Evolutionary conservation across 2,797 vertebrate species (phyloP).

Genomic region (Pangasius djambal): DNA sequence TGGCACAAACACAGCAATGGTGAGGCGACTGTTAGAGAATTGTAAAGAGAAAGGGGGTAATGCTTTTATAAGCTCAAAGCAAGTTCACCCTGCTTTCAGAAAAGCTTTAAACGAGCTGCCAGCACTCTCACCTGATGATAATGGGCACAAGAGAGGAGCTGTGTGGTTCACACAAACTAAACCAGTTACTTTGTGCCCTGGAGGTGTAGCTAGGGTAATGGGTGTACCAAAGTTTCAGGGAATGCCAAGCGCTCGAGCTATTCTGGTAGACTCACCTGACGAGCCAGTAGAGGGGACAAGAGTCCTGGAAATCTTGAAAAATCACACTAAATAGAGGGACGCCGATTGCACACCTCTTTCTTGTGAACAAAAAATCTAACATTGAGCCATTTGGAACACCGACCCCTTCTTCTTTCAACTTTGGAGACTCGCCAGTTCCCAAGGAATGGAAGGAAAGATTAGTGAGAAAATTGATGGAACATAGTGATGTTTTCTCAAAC

Average conservation of each 20-base stretch:
- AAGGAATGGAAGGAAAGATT: background rate
- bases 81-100: background rate
- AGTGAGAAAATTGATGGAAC: background rate
- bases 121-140: background rate
- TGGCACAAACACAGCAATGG: conserved; percentile 3
- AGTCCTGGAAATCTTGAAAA: background rate
- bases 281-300: background rate
- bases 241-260: background rate
- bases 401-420: conserved; percentile 10
- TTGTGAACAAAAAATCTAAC: background rate
- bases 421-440: conserved; percentile 29
- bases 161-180: conserved; percentile 10
- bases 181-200: background rate
- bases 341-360: too few species aligned
- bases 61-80: background rate
- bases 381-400: background rate
- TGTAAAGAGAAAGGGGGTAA: background rate
- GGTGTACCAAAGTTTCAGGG: background rate
- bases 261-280: background rate
- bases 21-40: background rate
- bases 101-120: background rate
- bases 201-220: background rate
- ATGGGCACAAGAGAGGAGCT: background rate
- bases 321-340: background rate
- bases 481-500: conserved; percentile 3